Evolutionary conservation across 2,797 vertebrate species (phyloP).

Genomic region (Cheirogaleus major): DNA sequence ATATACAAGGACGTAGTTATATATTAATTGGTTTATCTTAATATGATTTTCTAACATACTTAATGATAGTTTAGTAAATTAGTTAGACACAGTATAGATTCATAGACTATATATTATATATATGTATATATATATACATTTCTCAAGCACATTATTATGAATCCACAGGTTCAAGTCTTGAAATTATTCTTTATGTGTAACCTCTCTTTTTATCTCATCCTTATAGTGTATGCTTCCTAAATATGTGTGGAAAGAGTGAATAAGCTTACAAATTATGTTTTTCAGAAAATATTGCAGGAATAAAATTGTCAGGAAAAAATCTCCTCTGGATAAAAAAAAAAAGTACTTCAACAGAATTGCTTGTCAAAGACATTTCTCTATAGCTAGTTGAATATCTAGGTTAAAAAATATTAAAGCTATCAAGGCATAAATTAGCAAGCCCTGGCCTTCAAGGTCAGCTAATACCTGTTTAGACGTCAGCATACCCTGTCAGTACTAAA

Average conservation of each 20-base stretch:
- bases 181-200: too few species aligned
- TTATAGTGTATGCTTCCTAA: neutral
- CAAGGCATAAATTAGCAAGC: neutral
- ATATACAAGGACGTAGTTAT: neutral
- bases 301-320: neutral
- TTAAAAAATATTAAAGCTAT: neutral
- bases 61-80: neutral
- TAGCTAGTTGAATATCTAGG: neutral
- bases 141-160: neutral
- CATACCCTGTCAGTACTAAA: accelerated
- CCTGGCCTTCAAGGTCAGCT: neutral
- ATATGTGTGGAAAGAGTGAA: neutral
- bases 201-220: neutral
- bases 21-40: neutral
- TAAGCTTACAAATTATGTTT: neutral
- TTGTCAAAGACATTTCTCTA: neutral
- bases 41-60: neutral
- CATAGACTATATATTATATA: neutral
- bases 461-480: neutral
- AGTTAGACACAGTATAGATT: neutral
- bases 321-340: neutral
- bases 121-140: neutral
- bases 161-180: neutral
- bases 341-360: neutral
- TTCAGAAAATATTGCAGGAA: neutral